Evolutionary conservation across 2,888 invertebrate species (phyloP).

Genomic region (Panzeria rudis): DNA sequence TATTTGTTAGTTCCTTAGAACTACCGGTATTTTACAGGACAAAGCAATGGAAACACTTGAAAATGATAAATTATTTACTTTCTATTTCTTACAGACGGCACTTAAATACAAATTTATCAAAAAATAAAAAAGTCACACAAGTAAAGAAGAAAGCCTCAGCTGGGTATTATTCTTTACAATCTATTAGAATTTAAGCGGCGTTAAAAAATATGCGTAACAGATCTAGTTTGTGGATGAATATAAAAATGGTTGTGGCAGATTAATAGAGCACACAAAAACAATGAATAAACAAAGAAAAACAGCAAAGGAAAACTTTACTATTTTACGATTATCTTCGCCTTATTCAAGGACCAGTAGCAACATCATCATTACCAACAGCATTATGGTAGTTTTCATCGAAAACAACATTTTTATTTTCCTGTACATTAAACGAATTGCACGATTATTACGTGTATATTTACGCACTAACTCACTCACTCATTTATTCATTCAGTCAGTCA

Average conservation of each 20-base stretch:
- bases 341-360: neutral
- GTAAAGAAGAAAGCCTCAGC: slow-evolving; percentile 48
- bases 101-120: slow-evolving; percentile 61
- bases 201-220: slow-evolving; percentile 50
- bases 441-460: slow-evolving; percentile 38
- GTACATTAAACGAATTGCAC: slow-evolving; percentile 3
- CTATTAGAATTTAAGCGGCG: slow-evolving; percentile 39
- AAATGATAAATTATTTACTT: slow-evolving; percentile 34
- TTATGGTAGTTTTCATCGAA: slow-evolving; percentile 14
- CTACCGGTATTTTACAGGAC: neutral
- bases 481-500: neutral
- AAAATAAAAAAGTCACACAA: neutral
- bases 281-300: neutral
- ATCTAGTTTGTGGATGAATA: neutral
- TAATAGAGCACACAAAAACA: neutral
- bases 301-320: neutral
- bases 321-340: slow-evolving; percentile 12
- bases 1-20: too few species aligned
- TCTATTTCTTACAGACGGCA: slow-evolving; percentile 6
- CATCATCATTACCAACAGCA: slow-evolving; percentile 35
- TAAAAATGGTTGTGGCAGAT: neutral
- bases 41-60: slow-evolving; percentile 11
- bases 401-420: slow-evolving; percentile 26
- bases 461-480: neutral
- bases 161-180: slow-evolving; percentile 40